phyloP scores from a whole-genome alignment of 2,888 invertebrate genomes.

The Himalopsyche kuldschensis region DNA sequence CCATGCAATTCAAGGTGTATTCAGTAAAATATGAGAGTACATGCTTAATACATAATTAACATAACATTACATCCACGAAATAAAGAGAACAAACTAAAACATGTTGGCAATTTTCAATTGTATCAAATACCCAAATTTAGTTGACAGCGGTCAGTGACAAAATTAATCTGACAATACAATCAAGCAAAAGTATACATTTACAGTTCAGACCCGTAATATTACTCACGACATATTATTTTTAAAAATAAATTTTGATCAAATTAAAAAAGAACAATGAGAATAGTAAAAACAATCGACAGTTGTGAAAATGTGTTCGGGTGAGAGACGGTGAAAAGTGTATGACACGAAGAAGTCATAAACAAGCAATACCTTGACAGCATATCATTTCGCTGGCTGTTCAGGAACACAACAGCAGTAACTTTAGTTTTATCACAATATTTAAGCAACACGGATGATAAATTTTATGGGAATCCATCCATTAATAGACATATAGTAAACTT shows the following conservation, averaged over 20 bases:
- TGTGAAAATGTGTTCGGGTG: conserved; percentile 4
- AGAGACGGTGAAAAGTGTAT: conserved; percentile 14
- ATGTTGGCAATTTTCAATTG: too few relatives aligned
- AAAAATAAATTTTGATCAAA: background rate
- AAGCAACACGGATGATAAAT: background rate
- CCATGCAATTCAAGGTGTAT: background rate
- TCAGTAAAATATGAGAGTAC: background rate
- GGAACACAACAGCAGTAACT: conserved; percentile 34
- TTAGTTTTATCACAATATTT: background rate
- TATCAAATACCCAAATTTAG: background rate
- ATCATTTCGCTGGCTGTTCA: conserved; percentile 57
- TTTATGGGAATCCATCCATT: background rate
- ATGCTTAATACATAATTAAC: background rate
- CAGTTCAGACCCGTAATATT: background rate
- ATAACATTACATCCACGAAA: background rate
- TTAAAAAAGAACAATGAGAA: background rate
- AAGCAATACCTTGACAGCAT: conserved; percentile 59
- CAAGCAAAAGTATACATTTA: background rate
- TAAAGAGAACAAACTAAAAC: background rate
- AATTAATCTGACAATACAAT: background rate
- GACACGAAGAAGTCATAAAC: conserved; percentile 35
- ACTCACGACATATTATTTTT: background rate
- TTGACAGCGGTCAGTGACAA: background rate
- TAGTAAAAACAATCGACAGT: background rate
- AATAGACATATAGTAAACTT: background rate